These are phyloP conservation scores for Caenorhabditis zanzibari DNA, from an alignment of 2,888 invertebrate genomes.

Conservation along the genomic window DNA sequence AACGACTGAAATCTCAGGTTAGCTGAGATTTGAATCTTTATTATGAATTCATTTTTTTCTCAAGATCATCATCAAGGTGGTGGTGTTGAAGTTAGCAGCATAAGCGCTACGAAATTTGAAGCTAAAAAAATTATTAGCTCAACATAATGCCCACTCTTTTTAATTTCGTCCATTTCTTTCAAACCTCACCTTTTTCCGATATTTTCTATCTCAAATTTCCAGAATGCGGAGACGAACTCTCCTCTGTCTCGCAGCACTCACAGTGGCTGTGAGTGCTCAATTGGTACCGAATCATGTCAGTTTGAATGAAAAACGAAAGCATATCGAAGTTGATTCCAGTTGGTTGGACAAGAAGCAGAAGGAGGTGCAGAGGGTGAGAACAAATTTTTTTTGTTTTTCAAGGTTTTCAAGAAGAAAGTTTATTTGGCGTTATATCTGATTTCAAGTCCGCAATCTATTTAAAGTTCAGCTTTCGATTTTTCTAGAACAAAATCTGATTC, in stretches of 20 bases:
- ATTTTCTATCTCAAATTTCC: neutral
- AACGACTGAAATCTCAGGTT: neutral
- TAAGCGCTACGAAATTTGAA: too few relatives aligned
- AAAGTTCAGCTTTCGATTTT: neutral
- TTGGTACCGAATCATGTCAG: constrained; percentile 79
- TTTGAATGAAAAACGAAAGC: constrained; percentile 81
- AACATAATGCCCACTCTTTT: too few relatives aligned
- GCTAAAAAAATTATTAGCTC: too few relatives aligned
- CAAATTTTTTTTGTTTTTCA: neutral
- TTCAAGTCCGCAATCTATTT: neutral
- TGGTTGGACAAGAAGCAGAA: constrained; percentile 81
- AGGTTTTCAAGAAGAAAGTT: too few relatives aligned
- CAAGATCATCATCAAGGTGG: too few relatives aligned
- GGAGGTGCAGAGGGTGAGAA: constrained; percentile 78
- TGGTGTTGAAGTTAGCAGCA: too few relatives aligned
- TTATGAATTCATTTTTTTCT: too few relatives aligned
- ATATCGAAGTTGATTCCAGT: constrained; percentile 82
- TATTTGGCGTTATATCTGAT: too few relatives aligned
- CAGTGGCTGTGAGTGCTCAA: constrained; percentile 40
- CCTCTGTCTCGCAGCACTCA: constrained; percentile 33
- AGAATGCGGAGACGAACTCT: constrained; percentile 40
- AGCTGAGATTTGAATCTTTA: neutral
- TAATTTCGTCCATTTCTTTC: too few relatives aligned
- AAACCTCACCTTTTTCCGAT: too few relatives aligned
- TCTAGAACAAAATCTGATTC: neutral